Base-by-base conservation (phyloP, 2,888 invertebrate species). In the Trimorus sp. region DNA sequence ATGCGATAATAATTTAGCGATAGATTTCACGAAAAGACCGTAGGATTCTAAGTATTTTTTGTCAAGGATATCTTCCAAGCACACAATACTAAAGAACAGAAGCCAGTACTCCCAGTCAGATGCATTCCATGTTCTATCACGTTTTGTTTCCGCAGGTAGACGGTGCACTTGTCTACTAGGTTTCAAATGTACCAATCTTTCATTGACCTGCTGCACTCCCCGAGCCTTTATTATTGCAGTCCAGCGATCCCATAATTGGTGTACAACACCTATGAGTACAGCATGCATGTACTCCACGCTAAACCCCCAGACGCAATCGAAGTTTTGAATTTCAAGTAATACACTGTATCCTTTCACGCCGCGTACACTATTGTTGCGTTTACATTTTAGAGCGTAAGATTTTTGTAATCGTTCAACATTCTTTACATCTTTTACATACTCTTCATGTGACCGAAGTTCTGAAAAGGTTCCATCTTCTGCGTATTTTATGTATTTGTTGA, bases 271-370 rank as follows among this genome's bases (percentile, higher is more conserved):
- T n/a, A 80, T 14, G 1, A 71, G 26, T 14, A 80, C 8, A 9
- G 63, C 78, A 42, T 84, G 84, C 66, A 80, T 70, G n/a, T 82
- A 74, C 8, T 84, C 84, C 0, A 54, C 36, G 12, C 76, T 60
- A 26, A 73, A 84, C 7, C 74, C 65, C 83, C 81, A 83, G 12
- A 84, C 69, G n/a, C 40, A 42, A 77, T 84, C 83, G 15, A 79
- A 71, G 37, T 60, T 9, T 12, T 53, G 65, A 26, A 79, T 12
- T 14, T 16, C 9, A 58, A 54, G 38, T 11, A 78, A 14, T 12
- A 48, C 8, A 15, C 58, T 58, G 7, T 69, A n/a, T n/a, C 68
- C 68, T 36, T 66, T 66, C 0, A 66, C 42, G 11, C 66, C 66
- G 7, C 26, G 38, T 14, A 66, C 26, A 16, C 36, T 1, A 49